Base-by-base conservation (phyloP, 2,888 invertebrate species). In the Nowickia ferox region DNA sequence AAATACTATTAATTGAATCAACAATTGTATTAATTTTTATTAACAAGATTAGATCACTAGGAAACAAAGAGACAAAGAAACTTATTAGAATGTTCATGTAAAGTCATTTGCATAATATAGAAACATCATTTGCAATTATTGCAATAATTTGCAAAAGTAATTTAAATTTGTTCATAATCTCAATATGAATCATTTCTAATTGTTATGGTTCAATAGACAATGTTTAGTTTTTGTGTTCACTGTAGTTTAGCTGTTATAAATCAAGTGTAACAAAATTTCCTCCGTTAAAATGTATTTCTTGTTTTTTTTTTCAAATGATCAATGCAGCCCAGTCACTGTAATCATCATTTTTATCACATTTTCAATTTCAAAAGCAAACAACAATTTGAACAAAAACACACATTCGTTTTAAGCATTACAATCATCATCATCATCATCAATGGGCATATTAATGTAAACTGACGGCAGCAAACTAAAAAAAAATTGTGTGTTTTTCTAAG, bases 241-340 rank as follows among this genome's bases (percentile, higher is more conserved):
- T 71, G 30, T 19, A 55, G 55, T 79, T 71, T 46, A 53, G 38
- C 30, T 71, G 30, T 53, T 59, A n/a, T 44, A 71, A 83, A 83
- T 77, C 83, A 72, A 71, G 48, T 66, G 71, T 44, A 77, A 59
- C 57, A 15, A 57, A 77, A 59, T 77, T 66, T 83, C 76, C 77
- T 74, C 80, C 30, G 74, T 51, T 55, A n/a, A 15, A 5, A 19
- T 57, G 57, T 65, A 19, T 48, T 30, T 38, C 11, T 22, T 17
- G 11, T 17, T 61, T 42, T 40, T 57, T 51, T 13, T 38, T 68
- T 22, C 13, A 42, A 72, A 76, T 30, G n/a, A 69, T 55, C 76
- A 68, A 61, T 53, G 57, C 53, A 9, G 57, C 19, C 57, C 15
- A 72, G 76, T 77, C 71, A 83, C 72, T 22, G 69, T 51, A 40